Conservation (phyloP, 2,797 vertebrate species). For the Sebastolobus alascanus region DNA sequence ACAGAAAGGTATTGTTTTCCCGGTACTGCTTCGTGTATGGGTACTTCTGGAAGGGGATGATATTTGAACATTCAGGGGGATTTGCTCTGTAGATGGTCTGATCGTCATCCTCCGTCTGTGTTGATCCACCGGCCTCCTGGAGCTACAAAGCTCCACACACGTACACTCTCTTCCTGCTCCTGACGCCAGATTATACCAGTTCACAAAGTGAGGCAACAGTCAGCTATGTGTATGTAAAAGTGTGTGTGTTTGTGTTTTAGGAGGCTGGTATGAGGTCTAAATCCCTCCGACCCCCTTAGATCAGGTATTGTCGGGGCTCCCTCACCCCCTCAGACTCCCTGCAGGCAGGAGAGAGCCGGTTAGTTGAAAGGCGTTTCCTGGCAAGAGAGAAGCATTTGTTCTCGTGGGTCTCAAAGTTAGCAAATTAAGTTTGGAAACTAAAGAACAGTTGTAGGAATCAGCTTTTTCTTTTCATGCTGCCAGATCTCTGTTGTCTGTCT, state of each 20-base stretch:
- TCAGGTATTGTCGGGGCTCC: constrained; percentile 75
- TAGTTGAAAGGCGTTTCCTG: constrained; percentile 62
- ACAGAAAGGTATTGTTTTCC: constrained; percentile 56
- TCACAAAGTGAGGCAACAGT: constrained; percentile 44
- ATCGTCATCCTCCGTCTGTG: constrained; percentile 4
- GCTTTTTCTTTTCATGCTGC: constrained; percentile 21
- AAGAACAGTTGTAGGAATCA: constrained; percentile 1
- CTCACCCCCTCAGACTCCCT: constrained; percentile 67
- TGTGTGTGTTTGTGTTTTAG: constrained; percentile 20
- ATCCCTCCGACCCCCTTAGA: constrained; percentile 55
- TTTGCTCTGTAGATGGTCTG: constrained; percentile 22
- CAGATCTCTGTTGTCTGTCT: constrained; percentile 8
- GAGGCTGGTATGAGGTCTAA: constrained; percentile 65
- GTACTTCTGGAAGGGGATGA: neutral
- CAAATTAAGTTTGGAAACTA: constrained; percentile 44
- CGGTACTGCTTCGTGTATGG: neutral
- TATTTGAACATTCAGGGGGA: constrained; percentile 6
- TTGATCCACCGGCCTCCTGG: constrained; percentile 34
- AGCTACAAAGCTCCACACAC: constrained; percentile 29
- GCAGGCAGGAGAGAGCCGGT: constrained; percentile 60
- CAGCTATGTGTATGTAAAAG: constrained; percentile 7
- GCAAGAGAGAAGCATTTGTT: constrained; percentile 53
- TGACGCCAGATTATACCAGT: constrained; percentile 58
- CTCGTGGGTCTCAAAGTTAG: constrained; percentile 40
- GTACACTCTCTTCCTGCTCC: constrained; percentile 21